Percentiles rank a stretch among this genome's conserved stretches.
Conservation (phyloP, 2,888 invertebrate species). For the Nomada flava region DNA sequence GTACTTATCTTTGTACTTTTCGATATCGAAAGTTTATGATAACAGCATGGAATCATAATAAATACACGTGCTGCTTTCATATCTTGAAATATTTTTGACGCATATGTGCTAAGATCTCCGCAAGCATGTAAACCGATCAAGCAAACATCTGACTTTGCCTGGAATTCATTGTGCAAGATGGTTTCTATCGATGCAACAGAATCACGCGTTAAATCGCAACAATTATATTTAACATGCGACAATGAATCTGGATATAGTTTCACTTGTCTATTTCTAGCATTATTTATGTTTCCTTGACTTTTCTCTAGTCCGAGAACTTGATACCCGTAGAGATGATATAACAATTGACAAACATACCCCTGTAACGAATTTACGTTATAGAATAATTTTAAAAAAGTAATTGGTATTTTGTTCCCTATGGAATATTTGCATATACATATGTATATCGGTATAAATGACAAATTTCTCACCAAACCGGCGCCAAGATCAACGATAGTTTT, state of each 20-base stretch:
- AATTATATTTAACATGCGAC: slow-evolving; percentile 86
- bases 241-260: slow-evolving; percentile 86
- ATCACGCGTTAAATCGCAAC: slow-evolving; percentile 86
- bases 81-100: slow-evolving; percentile 88
- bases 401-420: background rate
- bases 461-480: slow-evolving; percentile 88
- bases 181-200: slow-evolving; percentile 85
- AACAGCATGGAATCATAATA: slow-evolving; percentile 92
- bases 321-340: slow-evolving; percentile 86
- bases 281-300: slow-evolving; percentile 85
- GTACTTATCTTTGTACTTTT: slow-evolving; percentile 41
- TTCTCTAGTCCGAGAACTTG: slow-evolving; percentile 90
- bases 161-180: slow-evolving; percentile 83
- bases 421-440: too few species aligned
- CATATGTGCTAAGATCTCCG: slow-evolving; percentile 90
- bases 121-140: slow-evolving; percentile 91
- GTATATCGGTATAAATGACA: background rate
- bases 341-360: slow-evolving; percentile 91
- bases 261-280: slow-evolving; percentile 86
- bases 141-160: slow-evolving; percentile 80
- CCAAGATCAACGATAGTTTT: slow-evolving; percentile 89
- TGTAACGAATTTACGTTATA: slow-evolving; percentile 73
- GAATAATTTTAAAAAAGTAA: background rate
- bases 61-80: slow-evolving; percentile 86
- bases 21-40: slow-evolving; percentile 88